A percentile compares a stretch with the other conserved stretches of the same genome.
Evolutionary conservation across 2,797 vertebrate genomes (phyloP).

Genomic region (Helarctos malayanus): DNA sequence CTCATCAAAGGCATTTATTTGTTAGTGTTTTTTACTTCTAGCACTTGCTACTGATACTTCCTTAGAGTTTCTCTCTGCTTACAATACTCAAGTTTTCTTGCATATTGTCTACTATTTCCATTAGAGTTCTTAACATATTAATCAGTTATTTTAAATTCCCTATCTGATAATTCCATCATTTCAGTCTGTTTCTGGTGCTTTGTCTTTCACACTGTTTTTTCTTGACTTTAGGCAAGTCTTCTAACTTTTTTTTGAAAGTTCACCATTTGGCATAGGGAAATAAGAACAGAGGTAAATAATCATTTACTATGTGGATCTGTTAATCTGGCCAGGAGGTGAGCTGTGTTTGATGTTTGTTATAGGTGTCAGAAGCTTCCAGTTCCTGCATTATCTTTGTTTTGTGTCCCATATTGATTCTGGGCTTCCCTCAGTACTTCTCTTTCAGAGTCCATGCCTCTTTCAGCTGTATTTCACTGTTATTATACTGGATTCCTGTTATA

Average conservation of each 20-base stretch:
- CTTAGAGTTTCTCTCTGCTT: neutral
- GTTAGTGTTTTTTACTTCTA: neutral
- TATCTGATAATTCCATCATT: neutral
- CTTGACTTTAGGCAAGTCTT: conserved; percentile 1
- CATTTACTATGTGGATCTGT: neutral
- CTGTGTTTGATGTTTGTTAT: neutral
- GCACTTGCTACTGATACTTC: neutral
- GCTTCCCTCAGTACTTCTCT: neutral
- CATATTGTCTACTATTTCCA: neutral
- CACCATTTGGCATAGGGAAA: neutral
- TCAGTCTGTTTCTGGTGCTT: neutral
- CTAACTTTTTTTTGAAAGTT: neutral
- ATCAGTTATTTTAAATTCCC: neutral
- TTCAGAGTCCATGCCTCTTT: neutral
- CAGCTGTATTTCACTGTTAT: neutral
- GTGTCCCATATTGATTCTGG: neutral
- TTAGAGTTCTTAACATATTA: neutral
- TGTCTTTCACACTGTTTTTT: neutral
- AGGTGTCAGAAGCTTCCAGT: neutral
- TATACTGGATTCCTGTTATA: neutral
- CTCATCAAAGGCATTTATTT: neutral
- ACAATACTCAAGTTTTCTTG: neutral
- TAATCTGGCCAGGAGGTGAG: neutral
- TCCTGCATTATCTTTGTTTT: neutral
- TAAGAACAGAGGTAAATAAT: neutral